phyloP scores from a whole-genome alignment of 2,113 vertebrate genomes.

The Kryptolebias marmoratus region DNA sequence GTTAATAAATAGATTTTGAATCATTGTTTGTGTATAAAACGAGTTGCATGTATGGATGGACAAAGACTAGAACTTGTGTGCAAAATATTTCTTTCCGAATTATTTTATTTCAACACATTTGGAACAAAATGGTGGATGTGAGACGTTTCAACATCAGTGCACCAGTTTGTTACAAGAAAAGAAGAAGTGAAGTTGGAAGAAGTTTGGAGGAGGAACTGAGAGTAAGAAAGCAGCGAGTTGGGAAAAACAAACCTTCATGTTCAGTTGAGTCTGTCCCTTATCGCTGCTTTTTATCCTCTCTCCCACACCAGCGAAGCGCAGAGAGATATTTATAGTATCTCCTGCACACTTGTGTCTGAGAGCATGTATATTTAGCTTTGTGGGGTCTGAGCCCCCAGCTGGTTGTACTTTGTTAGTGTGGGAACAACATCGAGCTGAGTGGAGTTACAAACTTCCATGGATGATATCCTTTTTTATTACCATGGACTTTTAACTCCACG shows the following conservation, averaged over 20 bases:
- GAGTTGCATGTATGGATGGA: too few species aligned
- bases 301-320: conserved; percentile 51
- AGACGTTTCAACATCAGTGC: conserved; percentile 9
- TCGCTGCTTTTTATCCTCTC: conserved; percentile 19
- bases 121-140: background rate
- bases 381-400: conserved; percentile 60
- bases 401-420: conserved; percentile 50
- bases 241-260: conserved; percentile 3
- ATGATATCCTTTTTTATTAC: background rate
- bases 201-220: conserved; percentile 44
- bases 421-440: conserved; percentile 55
- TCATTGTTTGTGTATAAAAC: too few species aligned
- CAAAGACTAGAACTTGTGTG: too few species aligned
- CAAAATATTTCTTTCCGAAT: too few species aligned
- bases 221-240: conserved; percentile 32
- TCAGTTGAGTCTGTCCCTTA: background rate
- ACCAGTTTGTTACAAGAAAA: conserved; percentile 5
- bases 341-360: conserved; percentile 40
- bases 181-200: conserved; percentile 41
- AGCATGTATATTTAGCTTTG: conserved; percentile 79
- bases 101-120: background rate
- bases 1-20: too few species aligned
- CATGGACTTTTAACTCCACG: background rate
- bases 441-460: conserved; percentile 10
- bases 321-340: conserved; percentile 76